Conservation (phyloP, 2,113 vertebrate genomes). For the Rana temporaria region DNA sequence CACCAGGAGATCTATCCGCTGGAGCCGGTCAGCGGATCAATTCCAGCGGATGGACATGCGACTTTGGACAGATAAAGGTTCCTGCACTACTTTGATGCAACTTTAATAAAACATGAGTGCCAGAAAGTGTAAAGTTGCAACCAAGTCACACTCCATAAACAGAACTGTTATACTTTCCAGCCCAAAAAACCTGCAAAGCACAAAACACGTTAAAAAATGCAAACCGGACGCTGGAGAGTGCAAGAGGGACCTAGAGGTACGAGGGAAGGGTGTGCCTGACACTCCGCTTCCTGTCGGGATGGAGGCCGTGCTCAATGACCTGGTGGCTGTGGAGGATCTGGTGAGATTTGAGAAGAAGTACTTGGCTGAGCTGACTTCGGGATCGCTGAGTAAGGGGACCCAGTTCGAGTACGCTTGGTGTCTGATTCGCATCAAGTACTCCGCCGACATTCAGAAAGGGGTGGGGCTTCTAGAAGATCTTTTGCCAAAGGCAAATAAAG, state of each 20-base stretch:
- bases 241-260: background rate
- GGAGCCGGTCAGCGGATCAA: too few relatives aligned
- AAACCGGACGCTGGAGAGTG: background rate
- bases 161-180: too few relatives aligned
- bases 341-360: constrained; percentile 89
- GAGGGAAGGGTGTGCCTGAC: constrained; percentile 39
- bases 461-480: constrained; percentile 82
- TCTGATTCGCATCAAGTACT: constrained; percentile 86
- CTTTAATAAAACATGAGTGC: too few relatives aligned
- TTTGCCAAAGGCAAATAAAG: constrained; percentile 79
- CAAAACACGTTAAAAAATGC: too few relatives aligned
- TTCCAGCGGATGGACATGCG: too few relatives aligned
- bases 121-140: too few relatives aligned
- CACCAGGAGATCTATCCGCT: too few relatives aligned
- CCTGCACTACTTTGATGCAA: too few relatives aligned
- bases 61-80: too few relatives aligned
- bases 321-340: constrained; percentile 80
- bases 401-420: constrained; percentile 93
- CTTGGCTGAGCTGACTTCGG: constrained; percentile 76
- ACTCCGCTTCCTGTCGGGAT: constrained; percentile 70
- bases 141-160: too few relatives aligned
- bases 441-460: constrained; percentile 82
- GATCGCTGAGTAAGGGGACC: constrained; percentile 80
- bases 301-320: constrained; percentile 83
- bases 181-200: too few relatives aligned